Percentiles rank a stretch among this genome's conserved stretches.
Evolutionary conservation across 1,140 invertebrate genomes (phyloP).

Genomic region (Drosophila albomicans): DNA sequence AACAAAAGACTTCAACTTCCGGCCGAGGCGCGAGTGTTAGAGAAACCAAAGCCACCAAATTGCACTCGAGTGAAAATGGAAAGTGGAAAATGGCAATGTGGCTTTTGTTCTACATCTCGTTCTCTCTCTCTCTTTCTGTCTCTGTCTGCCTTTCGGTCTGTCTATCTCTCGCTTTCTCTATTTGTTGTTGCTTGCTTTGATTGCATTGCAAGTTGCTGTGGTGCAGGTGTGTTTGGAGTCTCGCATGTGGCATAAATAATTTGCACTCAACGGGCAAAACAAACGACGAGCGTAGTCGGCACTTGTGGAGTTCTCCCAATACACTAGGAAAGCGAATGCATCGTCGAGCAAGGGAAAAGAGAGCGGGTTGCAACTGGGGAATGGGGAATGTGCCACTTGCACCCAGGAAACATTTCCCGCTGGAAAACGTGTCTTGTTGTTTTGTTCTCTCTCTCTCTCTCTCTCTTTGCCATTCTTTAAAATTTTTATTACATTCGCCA

Average conservation of each 20-base stretch:
- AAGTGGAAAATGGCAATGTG: conserved; percentile 68
- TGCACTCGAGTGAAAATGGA: conserved; percentile 76
- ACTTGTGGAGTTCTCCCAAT: conserved; percentile 56
- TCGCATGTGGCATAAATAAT: conserved; percentile 78
- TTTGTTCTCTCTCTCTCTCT: conserved; percentile 19
- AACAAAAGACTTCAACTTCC: conserved; percentile 81
- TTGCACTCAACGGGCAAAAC: conserved; percentile 72
- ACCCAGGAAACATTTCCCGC: conserved; percentile 25
- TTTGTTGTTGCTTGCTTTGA: conserved; percentile 58
- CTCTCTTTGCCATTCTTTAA: neutral
- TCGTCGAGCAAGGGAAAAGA: neutral
- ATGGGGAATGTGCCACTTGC: neutral
- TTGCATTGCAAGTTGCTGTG: conserved; percentile 62
- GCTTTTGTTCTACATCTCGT: conserved; percentile 61
- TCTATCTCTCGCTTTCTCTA: neutral
- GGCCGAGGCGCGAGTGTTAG: conserved; percentile 32
- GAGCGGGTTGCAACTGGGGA: neutral
- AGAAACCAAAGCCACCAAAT: conserved; percentile 51
- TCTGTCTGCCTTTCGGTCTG: conserved; percentile 13
- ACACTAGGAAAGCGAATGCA: neutral
- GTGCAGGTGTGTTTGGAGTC: conserved; percentile 19
- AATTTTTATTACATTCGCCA: conserved; percentile 63
- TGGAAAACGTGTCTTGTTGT: conserved; percentile 16
- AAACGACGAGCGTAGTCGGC: conserved; percentile 63
- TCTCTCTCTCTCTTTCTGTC: neutral